Conservation (phyloP, 2,888 invertebrate species). For the Arctia plantaginis region DNA sequence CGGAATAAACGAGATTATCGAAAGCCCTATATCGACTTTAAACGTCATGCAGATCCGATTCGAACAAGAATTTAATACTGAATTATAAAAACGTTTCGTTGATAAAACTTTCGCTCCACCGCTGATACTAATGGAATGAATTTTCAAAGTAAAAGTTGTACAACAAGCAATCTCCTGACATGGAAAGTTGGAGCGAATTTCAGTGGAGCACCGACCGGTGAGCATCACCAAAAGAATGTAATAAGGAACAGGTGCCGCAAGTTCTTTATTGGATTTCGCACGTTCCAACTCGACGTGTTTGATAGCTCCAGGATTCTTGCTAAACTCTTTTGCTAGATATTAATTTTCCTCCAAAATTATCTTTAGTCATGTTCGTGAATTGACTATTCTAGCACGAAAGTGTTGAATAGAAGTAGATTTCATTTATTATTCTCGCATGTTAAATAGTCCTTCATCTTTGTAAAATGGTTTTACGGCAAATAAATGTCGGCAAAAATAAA, state of each 20-base stretch:
- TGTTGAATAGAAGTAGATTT: constrained; percentile 29
- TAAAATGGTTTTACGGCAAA: constrained; percentile 26
- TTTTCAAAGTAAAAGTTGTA: constrained; percentile 82
- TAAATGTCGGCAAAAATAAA: no score
- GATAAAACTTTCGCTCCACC: constrained; percentile 70
- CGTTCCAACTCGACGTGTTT: constrained; percentile 83
- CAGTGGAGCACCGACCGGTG: constrained; percentile 68
- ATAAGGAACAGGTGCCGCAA: constrained; percentile 84
- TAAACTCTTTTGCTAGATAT: constrained; percentile 79
- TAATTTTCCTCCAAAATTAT: constrained; percentile 73
- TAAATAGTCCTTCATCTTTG: constrained; percentile 28
- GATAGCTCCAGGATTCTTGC: constrained; percentile 84
- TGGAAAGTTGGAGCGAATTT: constrained; percentile 81
- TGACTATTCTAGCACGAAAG: constrained; percentile 35
- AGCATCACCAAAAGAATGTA: constrained; percentile 84
- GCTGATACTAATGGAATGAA: constrained; percentile 81
- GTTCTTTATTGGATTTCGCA: constrained; percentile 86
- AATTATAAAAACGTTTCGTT: constrained; percentile 72
- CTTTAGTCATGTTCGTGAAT: constrained; percentile 55
- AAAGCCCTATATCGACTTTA: constrained; percentile 37
- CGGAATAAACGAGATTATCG: constrained; percentile 16
- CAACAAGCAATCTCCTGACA: constrained; percentile 80
- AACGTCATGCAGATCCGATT: constrained; percentile 49
- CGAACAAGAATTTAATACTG: constrained; percentile 60
- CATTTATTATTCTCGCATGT: constrained; percentile 42